phyloP scores from a whole-genome alignment of 2,113 vertebrate genomes.

The Podarcis raffonei region DNA sequence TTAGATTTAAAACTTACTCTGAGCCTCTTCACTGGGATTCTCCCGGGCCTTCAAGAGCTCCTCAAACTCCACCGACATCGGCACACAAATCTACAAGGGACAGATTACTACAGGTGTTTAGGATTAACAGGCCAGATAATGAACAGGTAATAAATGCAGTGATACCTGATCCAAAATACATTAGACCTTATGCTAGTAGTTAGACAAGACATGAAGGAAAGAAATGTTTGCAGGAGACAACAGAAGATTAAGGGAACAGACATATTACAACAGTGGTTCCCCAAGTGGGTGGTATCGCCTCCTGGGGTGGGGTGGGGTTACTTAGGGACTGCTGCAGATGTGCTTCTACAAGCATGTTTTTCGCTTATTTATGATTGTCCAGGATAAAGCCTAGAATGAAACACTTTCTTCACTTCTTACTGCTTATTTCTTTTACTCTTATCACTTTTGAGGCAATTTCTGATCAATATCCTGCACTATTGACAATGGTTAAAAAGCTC shows the following conservation, averaged over 20 bases:
- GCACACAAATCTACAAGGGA: constrained; percentile 88
- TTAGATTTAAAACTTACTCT: constrained; percentile 81
- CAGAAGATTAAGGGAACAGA: background rate
- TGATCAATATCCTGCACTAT: too few species aligned
- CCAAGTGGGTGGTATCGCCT: too few species aligned
- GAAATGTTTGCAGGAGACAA: background rate
- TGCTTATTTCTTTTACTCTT: too few species aligned
- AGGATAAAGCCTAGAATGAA: too few species aligned
- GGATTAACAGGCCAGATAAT: background rate
- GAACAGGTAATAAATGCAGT: background rate
- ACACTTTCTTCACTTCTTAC: too few species aligned
- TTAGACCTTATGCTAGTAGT: background rate
- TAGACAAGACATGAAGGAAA: background rate
- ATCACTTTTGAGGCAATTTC: too few species aligned
- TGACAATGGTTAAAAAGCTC: too few species aligned
- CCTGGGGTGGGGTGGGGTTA: too few species aligned
- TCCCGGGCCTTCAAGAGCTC: constrained; percentile 95
- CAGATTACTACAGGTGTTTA: background rate
- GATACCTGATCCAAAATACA: rapidly evolving
- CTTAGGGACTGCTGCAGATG: too few species aligned
- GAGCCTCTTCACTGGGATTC: constrained; percentile 94
- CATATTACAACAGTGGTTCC: too few species aligned
- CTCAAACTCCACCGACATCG: constrained; percentile 98
- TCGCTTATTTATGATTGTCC: too few species aligned
- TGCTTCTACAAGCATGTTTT: too few species aligned